phyloP scores from a whole-genome alignment of 2,888 invertebrate species.

The Ormyrus rosae region DNA sequence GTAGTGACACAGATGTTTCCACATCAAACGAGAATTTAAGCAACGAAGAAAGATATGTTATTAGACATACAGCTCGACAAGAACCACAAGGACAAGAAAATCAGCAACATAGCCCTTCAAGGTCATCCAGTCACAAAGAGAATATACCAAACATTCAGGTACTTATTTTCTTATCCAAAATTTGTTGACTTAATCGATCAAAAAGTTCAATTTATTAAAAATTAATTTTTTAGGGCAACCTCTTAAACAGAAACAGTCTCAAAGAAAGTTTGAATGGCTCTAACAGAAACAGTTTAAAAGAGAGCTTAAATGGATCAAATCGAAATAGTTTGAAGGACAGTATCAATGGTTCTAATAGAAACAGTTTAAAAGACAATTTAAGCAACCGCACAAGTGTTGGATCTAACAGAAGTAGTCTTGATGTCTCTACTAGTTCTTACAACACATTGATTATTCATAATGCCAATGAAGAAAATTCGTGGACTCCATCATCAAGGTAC shows the following conservation, averaged over 20 bases:
- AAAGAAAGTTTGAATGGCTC: conserved; percentile 73
- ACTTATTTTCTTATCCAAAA: conserved; percentile 17
- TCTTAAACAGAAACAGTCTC: conserved; percentile 73
- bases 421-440: conserved; percentile 87
- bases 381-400: conserved; percentile 82
- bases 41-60: conserved; percentile 89
- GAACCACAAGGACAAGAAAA: conserved; percentile 96
- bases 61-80: conserved; percentile 88
- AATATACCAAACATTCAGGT: conserved; percentile 74
- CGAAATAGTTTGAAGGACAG: conserved; percentile 74
- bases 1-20: conserved; percentile 93
- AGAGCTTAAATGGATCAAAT: conserved; percentile 73
- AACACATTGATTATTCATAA: conserved; percentile 91
- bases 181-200: neutral
- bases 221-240: conserved; percentile 66
- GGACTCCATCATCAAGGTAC: conserved; percentile 78
- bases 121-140: conserved; percentile 77
- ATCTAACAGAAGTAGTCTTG: conserved; percentile 82
- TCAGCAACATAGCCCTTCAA: conserved; percentile 79
- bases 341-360: conserved; percentile 73
- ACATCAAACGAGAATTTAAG: conserved; percentile 94
- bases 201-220: conserved; percentile 19
- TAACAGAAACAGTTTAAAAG: conserved; percentile 73
- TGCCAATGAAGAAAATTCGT: conserved; percentile 83
- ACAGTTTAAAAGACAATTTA: conserved; percentile 79